phyloP scores from a whole-genome alignment of 2,888 invertebrate genomes.

The Rotaria magnacalcarata region DNA sequence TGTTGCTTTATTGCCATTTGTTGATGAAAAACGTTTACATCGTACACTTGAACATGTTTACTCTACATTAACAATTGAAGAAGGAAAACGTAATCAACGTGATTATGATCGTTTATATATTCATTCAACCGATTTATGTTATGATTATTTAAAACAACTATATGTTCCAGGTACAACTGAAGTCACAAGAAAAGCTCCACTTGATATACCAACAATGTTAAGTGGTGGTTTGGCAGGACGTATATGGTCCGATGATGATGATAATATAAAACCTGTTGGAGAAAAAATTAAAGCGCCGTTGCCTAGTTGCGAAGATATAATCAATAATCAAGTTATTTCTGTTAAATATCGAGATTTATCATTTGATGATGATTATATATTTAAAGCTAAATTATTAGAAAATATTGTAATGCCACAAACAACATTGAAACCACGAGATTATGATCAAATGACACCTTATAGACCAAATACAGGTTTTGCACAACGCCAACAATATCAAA shows the following conservation, averaged over 20 bases:
- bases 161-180: neutral
- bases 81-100: constrained; percentile 60
- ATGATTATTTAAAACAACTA: constrained; percentile 34
- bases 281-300: constrained; percentile 37
- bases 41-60: constrained; percentile 80
- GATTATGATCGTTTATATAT: constrained; percentile 43
- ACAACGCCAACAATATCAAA: constrained; percentile 34
- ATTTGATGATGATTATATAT: constrained; percentile 42
- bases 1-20: constrained; percentile 92
- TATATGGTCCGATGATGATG: constrained; percentile 41
- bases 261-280: neutral
- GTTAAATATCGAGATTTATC: constrained; percentile 43
- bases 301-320: constrained; percentile 24
- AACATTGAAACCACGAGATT: constrained; percentile 39
- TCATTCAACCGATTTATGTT: constrained; percentile 17
- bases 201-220: constrained; percentile 29
- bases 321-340: constrained; percentile 39
- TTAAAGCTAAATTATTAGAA: constrained; percentile 37
- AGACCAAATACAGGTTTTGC: constrained; percentile 43
- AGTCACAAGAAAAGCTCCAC: constrained; percentile 29
- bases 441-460: neutral
- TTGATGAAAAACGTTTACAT: constrained; percentile 79
- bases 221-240: constrained; percentile 42
- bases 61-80: constrained; percentile 72
- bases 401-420: constrained; percentile 35